Base-by-base conservation (phyloP, 2,888 invertebrate species). In the Pollenia amentaria region DNA sequence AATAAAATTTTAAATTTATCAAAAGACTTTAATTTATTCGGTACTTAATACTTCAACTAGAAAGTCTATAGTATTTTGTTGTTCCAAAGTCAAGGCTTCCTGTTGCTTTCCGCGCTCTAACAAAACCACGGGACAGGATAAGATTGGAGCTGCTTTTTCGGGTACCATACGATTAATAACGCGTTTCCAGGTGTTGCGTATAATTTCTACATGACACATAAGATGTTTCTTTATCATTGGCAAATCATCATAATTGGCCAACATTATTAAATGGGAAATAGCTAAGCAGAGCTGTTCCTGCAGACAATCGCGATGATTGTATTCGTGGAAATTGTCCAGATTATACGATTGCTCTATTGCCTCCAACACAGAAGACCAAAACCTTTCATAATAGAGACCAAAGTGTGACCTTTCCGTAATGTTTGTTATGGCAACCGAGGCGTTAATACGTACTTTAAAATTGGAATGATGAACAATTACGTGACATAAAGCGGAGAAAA, bases 401-500 rank as follows among this genome's bases (percentile, higher is more conserved):
- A 96, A 97, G 75, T 95, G 94, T 40, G 93, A 89, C n/a, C 97
- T 94, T 1, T 93, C 92, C 51, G 92, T 91, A n/a, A 95, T 95
- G 82, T 95, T 95, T 12, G 95, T 95, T 84, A 98, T 92, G 0
- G 98, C 97, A 80, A 95, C 94, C 0, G 97, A 96, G 3, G 98
- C 98, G 93, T 97, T 98, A 84, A 97, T 97, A 44, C 98, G 95
- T 8, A 98, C 98, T 94, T 98, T 98, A 89, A 98, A 96, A 92
- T 98, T 98, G 80, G 95, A 95, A 92, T 96, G 97, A 85, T 95
- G 95, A 69, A 95, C 95, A 0, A 97, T 95, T 18, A 97, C 93
- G 16, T 94, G 94, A 87, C 95, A 95, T 7, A 98, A 93, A 12
- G 95, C 94, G 14, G 95, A 94, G 89, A 97, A 96, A 0, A 97